A percentile compares a stretch with the other conserved stretches of the same genome.
These are phyloP conservation scores for Odontamblyopus rebecca DNA, from an alignment of 2,797 vertebrate species.

Conservation along the genomic window DNA sequence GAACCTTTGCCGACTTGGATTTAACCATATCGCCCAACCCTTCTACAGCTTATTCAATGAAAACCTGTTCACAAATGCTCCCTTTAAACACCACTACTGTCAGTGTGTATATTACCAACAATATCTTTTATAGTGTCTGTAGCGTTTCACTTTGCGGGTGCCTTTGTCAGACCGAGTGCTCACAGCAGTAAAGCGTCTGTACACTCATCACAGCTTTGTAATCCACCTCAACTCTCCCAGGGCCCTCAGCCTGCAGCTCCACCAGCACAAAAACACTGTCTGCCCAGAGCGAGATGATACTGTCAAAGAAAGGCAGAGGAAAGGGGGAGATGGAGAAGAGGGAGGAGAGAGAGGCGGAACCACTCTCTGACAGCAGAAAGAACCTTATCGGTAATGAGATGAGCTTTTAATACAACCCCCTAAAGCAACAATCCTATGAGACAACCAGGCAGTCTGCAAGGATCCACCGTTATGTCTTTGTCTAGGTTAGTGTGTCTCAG, in stretches of 20 bases:
- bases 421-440: conserved; percentile 38
- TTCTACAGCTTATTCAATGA: too few relatives aligned
- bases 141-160: background rate
- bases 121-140: background rate
- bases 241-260: conserved; percentile 21
- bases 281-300: conserved; percentile 57
- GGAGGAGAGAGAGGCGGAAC: conserved; percentile 43
- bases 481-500: conserved; percentile 1
- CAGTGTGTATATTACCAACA: background rate
- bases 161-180: conserved; percentile 17
- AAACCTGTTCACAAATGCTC: too few relatives aligned
- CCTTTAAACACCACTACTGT: background rate
- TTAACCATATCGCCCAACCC: background rate
- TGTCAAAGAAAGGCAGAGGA: conserved; percentile 45
- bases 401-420: conserved; percentile 25
- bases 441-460: conserved; percentile 37
- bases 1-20: background rate
- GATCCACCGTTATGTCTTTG: conserved; percentile 27
- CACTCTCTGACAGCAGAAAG: conserved; percentile 49
- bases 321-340: conserved; percentile 17
- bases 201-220: conserved; percentile 64
- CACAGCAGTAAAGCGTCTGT: conserved; percentile 31
- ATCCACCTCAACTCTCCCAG: conserved; percentile 58
- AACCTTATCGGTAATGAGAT: conserved; percentile 71
- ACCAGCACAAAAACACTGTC: conserved; percentile 50